Conservation (phyloP, 2,113 vertebrate species). For the Microcebus jonahi region DNA sequence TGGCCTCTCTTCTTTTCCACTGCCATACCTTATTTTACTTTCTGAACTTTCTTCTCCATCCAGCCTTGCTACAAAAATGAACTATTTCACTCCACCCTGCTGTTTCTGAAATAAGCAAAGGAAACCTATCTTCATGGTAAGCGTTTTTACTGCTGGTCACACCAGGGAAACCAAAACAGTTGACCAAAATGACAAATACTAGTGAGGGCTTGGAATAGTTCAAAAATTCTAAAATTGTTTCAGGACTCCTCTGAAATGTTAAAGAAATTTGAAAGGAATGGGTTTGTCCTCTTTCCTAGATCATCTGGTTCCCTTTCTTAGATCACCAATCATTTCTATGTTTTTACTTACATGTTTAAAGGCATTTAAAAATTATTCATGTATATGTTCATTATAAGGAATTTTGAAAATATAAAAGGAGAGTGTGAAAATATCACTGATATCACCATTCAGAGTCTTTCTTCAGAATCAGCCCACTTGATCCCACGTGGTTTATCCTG, state of each 20-base stretch:
- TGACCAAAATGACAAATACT: conserved; percentile 32
- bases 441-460: not conserved
- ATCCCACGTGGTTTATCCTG: not conserved
- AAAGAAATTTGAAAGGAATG: not conserved
- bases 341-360: not conserved
- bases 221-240: conserved; percentile 15
- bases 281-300: not conserved
- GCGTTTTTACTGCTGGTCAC: conserved; percentile 3
- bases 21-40: not conserved
- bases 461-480: not conserved
- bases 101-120: conserved; percentile 43
- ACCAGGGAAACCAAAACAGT: not conserved
- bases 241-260: not conserved
- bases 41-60: not conserved
- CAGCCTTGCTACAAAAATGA: not conserved
- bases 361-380: not conserved
- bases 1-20: not conserved
- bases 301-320: not conserved
- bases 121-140: conserved; percentile 3
- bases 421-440: not conserved
- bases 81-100: not conserved
- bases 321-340: not conserved
- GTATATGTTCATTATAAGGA: not conserved
- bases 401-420: not conserved
- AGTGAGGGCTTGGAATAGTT: not conserved